Base-by-base conservation (phyloP, 1,140 invertebrate genomes). In the Proctacanthus coquilletti region DNA sequence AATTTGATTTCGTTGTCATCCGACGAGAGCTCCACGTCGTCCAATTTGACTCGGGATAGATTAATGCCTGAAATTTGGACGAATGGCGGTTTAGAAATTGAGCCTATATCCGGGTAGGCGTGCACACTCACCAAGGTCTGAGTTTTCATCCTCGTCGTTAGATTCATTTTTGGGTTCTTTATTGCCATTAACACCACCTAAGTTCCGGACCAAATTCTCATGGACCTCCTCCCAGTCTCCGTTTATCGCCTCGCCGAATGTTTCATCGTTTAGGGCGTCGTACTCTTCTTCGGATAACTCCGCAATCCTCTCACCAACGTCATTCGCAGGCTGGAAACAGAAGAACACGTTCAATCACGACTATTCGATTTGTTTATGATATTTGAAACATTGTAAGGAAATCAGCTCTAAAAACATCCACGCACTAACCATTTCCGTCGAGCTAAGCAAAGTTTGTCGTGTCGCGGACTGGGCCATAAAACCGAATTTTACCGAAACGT, bases 191-290 rank as follows among this genome's bases (percentile, higher is more conserved):
- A 11, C 14, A 8, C 14, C 34, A 33, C n/a, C 29, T 1, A 41
- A 15, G n/a, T n/a, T n/a, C 21, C 48, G 51, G 14, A 60, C 57
- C n/a, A 60, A 40, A 34, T 48, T 53, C 47, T 60, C 57, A 45
- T 60, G 57, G 39, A 46, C 49, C 44, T 56, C 52, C 55, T 84
- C 79, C 80, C 80, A 84, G 55, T 83, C 80, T 39, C 73, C 73
- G 39, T 60, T 60, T 38, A 53, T 57, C 31, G 77, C 75, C 33
- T 72, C 71, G 25, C 84, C 84, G 64, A 91, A 89, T 2, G 86
- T 91, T 61, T 89, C 84, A 66, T 88, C 82, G 53, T 91, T 91
- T 39, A 88, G 68, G 1, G 84, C 78, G 69, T 89, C 84, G 62
- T 87, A 88, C 48, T 85, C 82, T 42, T 83, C 81, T 48, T 86